These are phyloP conservation scores for Hybognathus amarus DNA, from an alignment of 2,797 vertebrate genomes.

Conservation along the genomic window DNA sequence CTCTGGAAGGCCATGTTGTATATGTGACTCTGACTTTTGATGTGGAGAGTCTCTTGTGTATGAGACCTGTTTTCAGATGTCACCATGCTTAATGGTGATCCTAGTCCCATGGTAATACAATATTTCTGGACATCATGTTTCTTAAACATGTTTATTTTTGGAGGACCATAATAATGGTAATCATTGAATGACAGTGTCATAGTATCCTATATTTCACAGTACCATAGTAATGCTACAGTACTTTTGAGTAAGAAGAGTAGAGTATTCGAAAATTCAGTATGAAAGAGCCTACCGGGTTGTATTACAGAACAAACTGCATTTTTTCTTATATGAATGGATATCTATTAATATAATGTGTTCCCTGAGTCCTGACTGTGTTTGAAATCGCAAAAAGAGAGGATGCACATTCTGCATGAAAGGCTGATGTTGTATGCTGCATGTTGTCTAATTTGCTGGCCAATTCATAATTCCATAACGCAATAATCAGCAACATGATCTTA, in stretches of 20 bases:
- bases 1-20: neutral
- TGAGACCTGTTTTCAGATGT: neutral
- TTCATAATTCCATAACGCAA: constrained; percentile 37
- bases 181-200: neutral
- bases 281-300: neutral
- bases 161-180: too few relatives aligned
- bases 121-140: neutral
- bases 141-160: neutral
- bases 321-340: constrained; percentile 10
- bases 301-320: constrained; percentile 30
- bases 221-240: neutral
- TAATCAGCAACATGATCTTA: neutral
- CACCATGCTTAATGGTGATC: neutral
- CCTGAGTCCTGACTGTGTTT: neutral
- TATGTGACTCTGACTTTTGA: neutral
- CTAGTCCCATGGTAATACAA: neutral
- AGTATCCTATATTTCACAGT: neutral
- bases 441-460: constrained; percentile 14
- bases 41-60: neutral
- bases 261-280: neutral
- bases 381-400: constrained; percentile 30
- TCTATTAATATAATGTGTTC: constrained; percentile 31
- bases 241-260: neutral
- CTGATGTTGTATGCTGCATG: neutral
- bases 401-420: constrained; percentile 24